These are phyloP conservation scores for Gopherus evgoodei DNA, from an alignment of 2,113 vertebrate species.

Conservation along the genomic window DNA sequence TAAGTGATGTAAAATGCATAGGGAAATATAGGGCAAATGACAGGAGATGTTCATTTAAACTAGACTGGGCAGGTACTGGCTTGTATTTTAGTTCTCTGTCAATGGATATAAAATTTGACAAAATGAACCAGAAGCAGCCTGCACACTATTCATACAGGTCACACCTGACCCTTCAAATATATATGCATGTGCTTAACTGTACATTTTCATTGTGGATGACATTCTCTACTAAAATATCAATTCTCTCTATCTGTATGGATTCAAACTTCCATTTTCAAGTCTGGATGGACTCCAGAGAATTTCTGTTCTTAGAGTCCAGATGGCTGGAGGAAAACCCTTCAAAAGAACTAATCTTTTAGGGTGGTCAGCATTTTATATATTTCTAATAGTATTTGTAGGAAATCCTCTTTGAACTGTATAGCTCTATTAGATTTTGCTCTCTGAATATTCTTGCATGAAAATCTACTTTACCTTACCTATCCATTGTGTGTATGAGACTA, in stretches of 20 bases:
- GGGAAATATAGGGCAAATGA: not conserved
- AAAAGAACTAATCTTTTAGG: not conserved
- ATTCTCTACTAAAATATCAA: not conserved
- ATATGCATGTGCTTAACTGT: not conserved
- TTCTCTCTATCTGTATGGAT: not conserved
- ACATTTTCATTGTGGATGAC: not conserved
- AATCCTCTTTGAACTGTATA: constrained; percentile 23
- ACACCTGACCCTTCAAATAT: not conserved
- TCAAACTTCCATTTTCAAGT: not conserved
- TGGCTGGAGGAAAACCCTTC: not conserved
- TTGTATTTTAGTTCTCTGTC: constrained; percentile 9
- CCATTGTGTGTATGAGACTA: not conserved
- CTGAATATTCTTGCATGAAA: not conserved
- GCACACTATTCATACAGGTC: not conserved
- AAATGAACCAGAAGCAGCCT: not conserved
- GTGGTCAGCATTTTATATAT: not conserved
- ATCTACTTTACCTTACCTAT: not conserved
- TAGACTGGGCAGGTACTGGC: not conserved
- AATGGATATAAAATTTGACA: not conserved
- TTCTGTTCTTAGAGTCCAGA: not conserved
- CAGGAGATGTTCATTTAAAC: not conserved
- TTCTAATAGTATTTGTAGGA: not conserved
- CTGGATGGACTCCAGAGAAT: not conserved
- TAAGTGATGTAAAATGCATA: constrained; percentile 10
- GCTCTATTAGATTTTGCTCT: constrained; percentile 17